Base-by-base conservation (phyloP, 2,113 vertebrate species). In the Thunnus thynnus region DNA sequence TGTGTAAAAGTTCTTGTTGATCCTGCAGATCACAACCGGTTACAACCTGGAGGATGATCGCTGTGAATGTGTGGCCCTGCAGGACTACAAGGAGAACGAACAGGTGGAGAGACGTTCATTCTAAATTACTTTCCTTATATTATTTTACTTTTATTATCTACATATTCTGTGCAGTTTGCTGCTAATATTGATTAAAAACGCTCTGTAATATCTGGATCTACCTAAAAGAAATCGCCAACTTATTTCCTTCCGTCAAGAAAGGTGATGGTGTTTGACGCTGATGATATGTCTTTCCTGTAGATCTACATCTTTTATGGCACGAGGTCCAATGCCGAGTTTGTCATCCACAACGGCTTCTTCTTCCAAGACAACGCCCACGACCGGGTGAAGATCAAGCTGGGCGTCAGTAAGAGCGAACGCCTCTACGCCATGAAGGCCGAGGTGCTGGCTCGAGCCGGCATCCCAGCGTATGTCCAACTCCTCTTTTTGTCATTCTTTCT, bases 281-380 rank as follows among this genome's bases (percentile, higher is more conserved):
- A 9, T 56, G 22, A 32, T 66, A 16, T 70, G 0, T 44, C 44
- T 52, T 63, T 18, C 51, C 32, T 48, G 80, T 93, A 99, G 98
- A 99, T 99, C 94, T 99, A 99, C 95, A 99, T 99, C 93, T 99
- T 99, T 95, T 99, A 99, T 77, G 98, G 98, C 90, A 99, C 98
- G 46, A 96, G 98, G 84, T 99, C 98, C 93, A 99, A 99, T 78
- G 96, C 97, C 0, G 98, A 99, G 93, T 99, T 99, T 87, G 98
- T 99, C 91, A 98, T 99, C 95, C 98, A 99, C 96, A 99, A 97
- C 85, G 98, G 98, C 76, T 99, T 99, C 96, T 99, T 99, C 96
- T 99, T 97, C 94, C 96, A 98, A 93, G 97, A 97, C 92, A 99
- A 99, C 87, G 95, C 96, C 85, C 98, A 99, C 76, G 98, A 99